Evolutionary conservation across 2,888 invertebrate species (phyloP).

Genomic region (Amphipyra tragopoginis): DNA sequence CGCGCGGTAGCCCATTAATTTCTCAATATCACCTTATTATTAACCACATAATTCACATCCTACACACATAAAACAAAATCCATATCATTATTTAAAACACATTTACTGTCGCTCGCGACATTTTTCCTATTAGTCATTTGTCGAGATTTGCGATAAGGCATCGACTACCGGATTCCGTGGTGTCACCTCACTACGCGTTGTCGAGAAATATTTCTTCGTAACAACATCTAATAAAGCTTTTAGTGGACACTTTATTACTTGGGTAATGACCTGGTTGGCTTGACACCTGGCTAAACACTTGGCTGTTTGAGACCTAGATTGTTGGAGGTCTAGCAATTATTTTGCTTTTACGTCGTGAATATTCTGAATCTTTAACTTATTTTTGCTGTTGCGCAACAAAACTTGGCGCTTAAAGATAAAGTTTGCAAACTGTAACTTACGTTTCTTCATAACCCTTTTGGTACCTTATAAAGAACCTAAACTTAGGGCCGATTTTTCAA

Average conservation of each 20-base stretch:
- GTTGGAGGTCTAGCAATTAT: not conserved
- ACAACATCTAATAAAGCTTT: constrained; percentile 69
- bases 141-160: constrained; percentile 64
- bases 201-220: constrained; percentile 60
- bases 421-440: not conserved
- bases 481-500: too few species aligned
- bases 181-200: constrained; percentile 63
- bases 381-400: too few species aligned
- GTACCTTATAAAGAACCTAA: too few species aligned
- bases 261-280: constrained; percentile 52
- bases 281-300: constrained; percentile 55
- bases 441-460: too few species aligned
- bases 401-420: too few species aligned
- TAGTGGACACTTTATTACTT: constrained; percentile 59
- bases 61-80: constrained; percentile 56
- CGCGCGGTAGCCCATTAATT: constrained; percentile 36
- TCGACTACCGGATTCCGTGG: constrained; percentile 72
- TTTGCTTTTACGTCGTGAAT: constrained; percentile 3
- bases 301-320: constrained; percentile 23
- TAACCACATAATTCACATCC: constrained; percentile 52
- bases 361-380: not conserved
- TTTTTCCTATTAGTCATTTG: constrained; percentile 70
- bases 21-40: constrained; percentile 35
- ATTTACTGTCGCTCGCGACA: constrained; percentile 55
- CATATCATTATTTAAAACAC: constrained; percentile 56